Conservation (phyloP, 2,888 invertebrate species). For the Leucozona laternaria region DNA sequence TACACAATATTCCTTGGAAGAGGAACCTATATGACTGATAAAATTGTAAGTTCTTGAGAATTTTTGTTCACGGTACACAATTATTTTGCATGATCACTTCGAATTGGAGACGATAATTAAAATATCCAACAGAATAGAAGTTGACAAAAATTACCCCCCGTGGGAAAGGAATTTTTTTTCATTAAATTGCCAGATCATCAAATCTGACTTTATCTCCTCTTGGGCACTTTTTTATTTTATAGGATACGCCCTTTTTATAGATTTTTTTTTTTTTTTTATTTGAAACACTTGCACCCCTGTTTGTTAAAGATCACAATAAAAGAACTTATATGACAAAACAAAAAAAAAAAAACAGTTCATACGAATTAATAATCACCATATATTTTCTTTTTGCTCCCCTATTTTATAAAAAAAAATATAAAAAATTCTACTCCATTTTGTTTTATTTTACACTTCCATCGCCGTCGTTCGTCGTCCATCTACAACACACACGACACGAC, state of each 20-base stretch:
- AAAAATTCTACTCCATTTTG: conserved; percentile 70
- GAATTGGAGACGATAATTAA: conserved; percentile 8
- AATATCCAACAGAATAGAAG: conserved; percentile 6
- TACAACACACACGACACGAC: conserved; percentile 75
- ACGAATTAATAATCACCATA: conserved; percentile 67
- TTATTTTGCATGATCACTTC: conserved; percentile 46
- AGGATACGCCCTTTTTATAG: conserved; percentile 69
- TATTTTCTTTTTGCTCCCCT: conserved; percentile 61
- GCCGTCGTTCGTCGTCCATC: conserved; percentile 72
- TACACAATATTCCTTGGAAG: conserved; percentile 75
- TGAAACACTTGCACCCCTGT: conserved; percentile 13
- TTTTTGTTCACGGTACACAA: conserved; percentile 8
- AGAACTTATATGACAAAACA: conserved; percentile 5
- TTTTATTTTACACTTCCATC: conserved; percentile 70
- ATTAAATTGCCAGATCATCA: conserved; percentile 72
- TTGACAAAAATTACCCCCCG: conserved; percentile 13
- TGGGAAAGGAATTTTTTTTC: conserved; percentile 38
- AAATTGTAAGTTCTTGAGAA: conserved; percentile 51
- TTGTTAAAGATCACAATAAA: conserved; percentile 20
- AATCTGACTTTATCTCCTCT: conserved; percentile 47
- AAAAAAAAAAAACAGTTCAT: conserved; percentile 2
- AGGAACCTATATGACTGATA: conserved; percentile 57
- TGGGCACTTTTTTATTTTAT: conserved; percentile 36
- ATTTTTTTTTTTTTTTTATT: conserved; percentile 12
- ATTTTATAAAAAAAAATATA: conserved; percentile 32